phyloP scores from a whole-genome alignment of 1,140 invertebrate species.

The Atta cephalotes region DNA sequence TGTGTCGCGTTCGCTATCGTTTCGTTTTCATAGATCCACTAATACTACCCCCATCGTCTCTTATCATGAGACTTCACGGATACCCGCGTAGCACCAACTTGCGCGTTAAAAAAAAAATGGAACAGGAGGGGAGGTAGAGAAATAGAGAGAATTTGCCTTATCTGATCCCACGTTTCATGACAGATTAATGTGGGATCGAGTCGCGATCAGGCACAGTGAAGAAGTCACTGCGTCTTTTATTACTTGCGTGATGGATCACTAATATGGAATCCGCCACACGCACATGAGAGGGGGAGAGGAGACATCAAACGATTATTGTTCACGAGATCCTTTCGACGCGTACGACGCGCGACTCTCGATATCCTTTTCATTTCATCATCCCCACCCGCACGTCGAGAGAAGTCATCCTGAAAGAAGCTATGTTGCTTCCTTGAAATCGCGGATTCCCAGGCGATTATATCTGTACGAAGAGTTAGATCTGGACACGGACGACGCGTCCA shows the following conservation, averaged over 20 bases:
- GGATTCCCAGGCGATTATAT: conserved; percentile 84
- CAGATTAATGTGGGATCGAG: conserved; percentile 83
- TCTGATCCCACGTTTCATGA: conserved; percentile 74
- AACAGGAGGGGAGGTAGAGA: background rate
- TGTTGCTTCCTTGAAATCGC: conserved; percentile 56
- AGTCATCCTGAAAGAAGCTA: conserved; percentile 39
- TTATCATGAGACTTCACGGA: conserved; percentile 47
- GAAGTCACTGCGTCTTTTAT: conserved; percentile 67
- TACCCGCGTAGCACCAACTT: conserved; percentile 37
- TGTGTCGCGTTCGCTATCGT: conserved; percentile 36
- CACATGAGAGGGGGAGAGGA: background rate
- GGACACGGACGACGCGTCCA: conserved; percentile 56
- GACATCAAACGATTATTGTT: conserved; percentile 68
- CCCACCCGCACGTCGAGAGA: conserved; percentile 11
- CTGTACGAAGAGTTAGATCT: conserved; percentile 75
- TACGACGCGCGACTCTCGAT: conserved; percentile 51
- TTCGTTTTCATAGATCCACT: conserved; percentile 55
- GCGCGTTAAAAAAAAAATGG: conserved; percentile 45
- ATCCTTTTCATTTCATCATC: conserved; percentile 41
- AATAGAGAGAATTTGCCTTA: conserved; percentile 71
- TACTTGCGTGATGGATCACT: conserved; percentile 82
- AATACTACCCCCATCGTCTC: conserved; percentile 46
- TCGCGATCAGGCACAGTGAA: conserved; percentile 50
- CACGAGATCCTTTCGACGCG: conserved; percentile 60
- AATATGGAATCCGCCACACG: conserved; percentile 77